Conservation (phyloP, 2,888 invertebrate genomes). For the Lithophane ornitopus region DNA sequence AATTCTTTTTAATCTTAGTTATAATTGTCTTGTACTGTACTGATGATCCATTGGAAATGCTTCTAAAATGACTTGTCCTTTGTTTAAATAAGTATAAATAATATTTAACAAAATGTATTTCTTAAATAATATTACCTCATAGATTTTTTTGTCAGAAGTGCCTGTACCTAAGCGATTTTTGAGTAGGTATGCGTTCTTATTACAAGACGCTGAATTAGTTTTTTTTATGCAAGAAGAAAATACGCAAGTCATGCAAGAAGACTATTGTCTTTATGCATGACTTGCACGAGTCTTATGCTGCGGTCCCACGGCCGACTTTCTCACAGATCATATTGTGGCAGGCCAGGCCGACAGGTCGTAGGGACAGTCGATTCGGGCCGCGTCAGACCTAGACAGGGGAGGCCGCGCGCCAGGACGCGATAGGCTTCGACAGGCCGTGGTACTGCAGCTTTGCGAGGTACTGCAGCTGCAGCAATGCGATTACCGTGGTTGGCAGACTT, state of each 20-base stretch:
- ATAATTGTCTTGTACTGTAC: neutral
- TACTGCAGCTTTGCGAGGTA: no score
- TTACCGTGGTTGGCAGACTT: no score
- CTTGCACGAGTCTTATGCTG: neutral
- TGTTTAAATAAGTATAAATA: conserved; percentile 1
- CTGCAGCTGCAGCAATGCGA: no score
- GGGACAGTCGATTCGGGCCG: no score
- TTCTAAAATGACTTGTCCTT: conserved; percentile 7
- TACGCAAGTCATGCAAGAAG: neutral
- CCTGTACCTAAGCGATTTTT: neutral
- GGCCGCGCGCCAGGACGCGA: no score
- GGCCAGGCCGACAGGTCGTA: no score
- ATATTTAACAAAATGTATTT: conserved; percentile 10
- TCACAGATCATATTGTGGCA: no score
- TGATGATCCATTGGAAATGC: neutral
- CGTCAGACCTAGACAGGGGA: no score
- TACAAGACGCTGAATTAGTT: neutral
- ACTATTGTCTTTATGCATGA: neutral
- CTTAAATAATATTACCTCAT: conserved; percentile 1
- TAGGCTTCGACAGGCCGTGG: no score
- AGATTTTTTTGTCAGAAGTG: neutral
- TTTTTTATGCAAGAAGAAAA: neutral
- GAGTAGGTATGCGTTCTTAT: neutral
- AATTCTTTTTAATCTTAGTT: neutral
- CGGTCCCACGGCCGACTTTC: no score